These are phyloP conservation scores for Rutilus rutilus DNA, from an alignment of 2,113 vertebrate species.

Conservation along the genomic window DNA sequence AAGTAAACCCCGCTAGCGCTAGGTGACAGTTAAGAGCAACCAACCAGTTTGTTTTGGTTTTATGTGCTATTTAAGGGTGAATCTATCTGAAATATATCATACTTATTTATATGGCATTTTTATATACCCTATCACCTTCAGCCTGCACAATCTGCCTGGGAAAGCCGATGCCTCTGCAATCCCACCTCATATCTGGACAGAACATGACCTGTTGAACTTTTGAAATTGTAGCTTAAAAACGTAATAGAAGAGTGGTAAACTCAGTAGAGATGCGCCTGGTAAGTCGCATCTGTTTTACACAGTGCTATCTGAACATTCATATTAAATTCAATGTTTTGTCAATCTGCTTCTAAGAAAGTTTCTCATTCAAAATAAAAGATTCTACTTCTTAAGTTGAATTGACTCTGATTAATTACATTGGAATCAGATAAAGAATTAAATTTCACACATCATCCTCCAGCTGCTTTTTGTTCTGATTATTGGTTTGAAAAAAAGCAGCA, in stretches of 20 bases:
- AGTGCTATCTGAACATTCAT: not conserved
- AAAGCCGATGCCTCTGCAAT: not conserved
- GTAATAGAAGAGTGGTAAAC: not conserved
- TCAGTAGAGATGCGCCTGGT: not conserved
- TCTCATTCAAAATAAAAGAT: not conserved
- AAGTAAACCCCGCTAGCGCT: too few species aligned
- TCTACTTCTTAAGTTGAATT: not conserved
- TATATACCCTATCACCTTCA: too few species aligned
- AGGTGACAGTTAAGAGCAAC: too few species aligned
- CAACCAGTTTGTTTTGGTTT: not conserved
- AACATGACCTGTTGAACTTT: not conserved
- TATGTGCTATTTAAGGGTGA: not conserved
- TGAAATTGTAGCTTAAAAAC: not conserved
- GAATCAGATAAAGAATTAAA: not conserved
- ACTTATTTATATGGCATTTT: too few species aligned
- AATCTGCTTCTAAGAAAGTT: not conserved
- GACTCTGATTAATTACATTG: not conserved
- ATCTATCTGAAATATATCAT: not conserved
- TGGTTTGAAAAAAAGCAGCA: not conserved
- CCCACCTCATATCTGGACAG: not conserved
- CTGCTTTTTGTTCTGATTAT: not conserved
- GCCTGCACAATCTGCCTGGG: not conserved
- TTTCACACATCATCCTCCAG: slow-evolving; percentile 12
- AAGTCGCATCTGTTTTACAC: not conserved
- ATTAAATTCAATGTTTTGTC: not conserved